Conservation (phyloP, 53 echinoderm and acorn worm species). For the Astropecten irregularis region DNA sequence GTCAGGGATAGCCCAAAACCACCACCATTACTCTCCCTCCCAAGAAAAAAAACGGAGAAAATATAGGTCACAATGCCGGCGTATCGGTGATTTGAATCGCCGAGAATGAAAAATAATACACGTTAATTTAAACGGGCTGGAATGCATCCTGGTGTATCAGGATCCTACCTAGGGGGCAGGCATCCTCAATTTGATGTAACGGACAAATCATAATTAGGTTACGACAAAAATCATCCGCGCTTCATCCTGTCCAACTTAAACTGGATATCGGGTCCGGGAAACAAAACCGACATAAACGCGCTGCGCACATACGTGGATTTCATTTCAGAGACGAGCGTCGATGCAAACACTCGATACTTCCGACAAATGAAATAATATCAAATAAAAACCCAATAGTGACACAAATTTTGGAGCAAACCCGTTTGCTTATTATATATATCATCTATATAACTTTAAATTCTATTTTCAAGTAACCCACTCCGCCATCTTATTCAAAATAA, state of each 20-base stretch:
- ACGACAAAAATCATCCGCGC: conserved; percentile 20
- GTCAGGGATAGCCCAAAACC: conserved; percentile 58
- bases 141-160: conserved; percentile 23
- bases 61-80: conserved; percentile 42
- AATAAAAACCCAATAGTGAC: too few relatives aligned
- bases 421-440: too few relatives aligned
- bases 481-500: too few relatives aligned
- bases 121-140: conserved; percentile 36
- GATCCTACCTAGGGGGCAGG: conserved; percentile 24
- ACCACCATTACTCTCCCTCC: neutral
- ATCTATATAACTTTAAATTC: too few relatives aligned
- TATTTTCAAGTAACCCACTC: too few relatives aligned
- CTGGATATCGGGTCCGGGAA: neutral
- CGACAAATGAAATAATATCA: neutral
- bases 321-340: neutral
- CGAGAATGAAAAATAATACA: conserved; percentile 47
- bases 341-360: neutral
- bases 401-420: too few relatives aligned
- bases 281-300: neutral
- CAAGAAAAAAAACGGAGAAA: neutral
- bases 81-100: conserved; percentile 22
- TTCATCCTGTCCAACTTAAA: neutral
- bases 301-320: neutral
- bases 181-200: conserved; percentile 15
- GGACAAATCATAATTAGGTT: conserved; percentile 52